phyloP scores from a whole-genome alignment of 1,140 invertebrate species.

The Bombus consobrinus region DNA sequence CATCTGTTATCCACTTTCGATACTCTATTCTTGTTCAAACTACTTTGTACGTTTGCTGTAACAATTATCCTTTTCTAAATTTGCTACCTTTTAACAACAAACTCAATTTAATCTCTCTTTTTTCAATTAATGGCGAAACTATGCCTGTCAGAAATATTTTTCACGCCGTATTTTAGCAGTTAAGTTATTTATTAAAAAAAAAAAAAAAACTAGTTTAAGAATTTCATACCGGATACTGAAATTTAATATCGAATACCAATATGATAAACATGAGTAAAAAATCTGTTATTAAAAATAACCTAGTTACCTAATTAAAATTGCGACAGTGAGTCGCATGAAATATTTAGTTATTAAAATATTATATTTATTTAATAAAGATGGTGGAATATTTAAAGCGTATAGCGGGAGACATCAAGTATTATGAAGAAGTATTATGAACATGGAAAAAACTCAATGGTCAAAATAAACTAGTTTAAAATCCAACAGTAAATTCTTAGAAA shows the following conservation, averaged over 20 bases:
- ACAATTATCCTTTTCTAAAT: neutral
- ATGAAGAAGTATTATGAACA: too few relatives aligned
- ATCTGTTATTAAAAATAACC: neutral
- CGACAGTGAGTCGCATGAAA: neutral
- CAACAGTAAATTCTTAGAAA: too few relatives aligned
- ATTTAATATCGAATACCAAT: neutral
- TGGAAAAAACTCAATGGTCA: too few relatives aligned
- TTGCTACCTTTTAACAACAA: neutral
- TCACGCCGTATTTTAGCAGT: neutral
- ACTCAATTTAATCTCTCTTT: neutral
- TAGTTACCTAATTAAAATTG: neutral
- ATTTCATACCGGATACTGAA: neutral
- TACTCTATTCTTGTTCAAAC: neutral
- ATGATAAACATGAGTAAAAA: neutral
- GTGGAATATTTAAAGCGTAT: too few relatives aligned
- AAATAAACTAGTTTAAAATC: too few relatives aligned
- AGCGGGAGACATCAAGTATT: too few relatives aligned
- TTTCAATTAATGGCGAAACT: neutral
- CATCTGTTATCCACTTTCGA: neutral
- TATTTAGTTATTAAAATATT: neutral
- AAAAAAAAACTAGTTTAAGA: neutral
- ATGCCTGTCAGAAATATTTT: neutral
- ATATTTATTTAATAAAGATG: neutral
- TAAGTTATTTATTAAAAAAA: neutral
- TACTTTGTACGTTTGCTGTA: neutral